Evolutionary conservation across 2,797 vertebrate species (phyloP), one percentile per base, ranked within the genome.

Genomic region (Anolis apletophallus): DNA sequence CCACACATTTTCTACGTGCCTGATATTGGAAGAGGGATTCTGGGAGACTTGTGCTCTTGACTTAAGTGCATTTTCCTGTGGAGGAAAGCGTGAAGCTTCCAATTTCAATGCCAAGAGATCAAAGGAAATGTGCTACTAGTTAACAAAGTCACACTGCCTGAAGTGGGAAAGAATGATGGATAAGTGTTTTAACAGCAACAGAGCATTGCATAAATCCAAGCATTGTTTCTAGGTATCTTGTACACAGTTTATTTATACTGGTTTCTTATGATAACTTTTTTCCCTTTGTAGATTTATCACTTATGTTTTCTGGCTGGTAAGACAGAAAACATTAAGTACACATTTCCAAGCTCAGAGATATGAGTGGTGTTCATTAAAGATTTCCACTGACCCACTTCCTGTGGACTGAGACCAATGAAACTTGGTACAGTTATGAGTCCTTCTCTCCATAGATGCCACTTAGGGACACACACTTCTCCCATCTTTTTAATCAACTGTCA

Each of bases 251-350:
- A 92, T 91, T 93, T 85, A 90, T 90, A 91, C 88, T 55, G 81
- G 88, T 85, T 87, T 52, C 89, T 93, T 85, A 85, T 50, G 69
- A 76, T 89, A 77, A 36, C n/a, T 86, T n/a, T 78, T 54, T n/a
- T 23, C 55, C 72, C 7, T 68, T 68, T 80, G 21, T 29, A 67
- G 46, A 85, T 86, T 64, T 0, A 73, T 83, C 83, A 78, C 36
- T 91, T 90, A 90, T 0, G 4, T 80, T 46, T 46, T 85, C 74
- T 76, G 85, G 89, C 93, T 87, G 81, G 92, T 92, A 93, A 88
- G 92, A 89, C 46, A 90, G 23, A 83, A 72, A 79, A 16, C 68
- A 74, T 76, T 73, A 90, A 86, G 29, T 26, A 55, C 74, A 85
- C 83, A n/a, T 84, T 57, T 46, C 83, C 89, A 14, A 81, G 26